Percentiles rank a stretch among this genome's conserved stretches.
Evolutionary conservation across 2,113 vertebrate species (phyloP).

Genomic region (Corythoichthys haematopterus): DNA sequence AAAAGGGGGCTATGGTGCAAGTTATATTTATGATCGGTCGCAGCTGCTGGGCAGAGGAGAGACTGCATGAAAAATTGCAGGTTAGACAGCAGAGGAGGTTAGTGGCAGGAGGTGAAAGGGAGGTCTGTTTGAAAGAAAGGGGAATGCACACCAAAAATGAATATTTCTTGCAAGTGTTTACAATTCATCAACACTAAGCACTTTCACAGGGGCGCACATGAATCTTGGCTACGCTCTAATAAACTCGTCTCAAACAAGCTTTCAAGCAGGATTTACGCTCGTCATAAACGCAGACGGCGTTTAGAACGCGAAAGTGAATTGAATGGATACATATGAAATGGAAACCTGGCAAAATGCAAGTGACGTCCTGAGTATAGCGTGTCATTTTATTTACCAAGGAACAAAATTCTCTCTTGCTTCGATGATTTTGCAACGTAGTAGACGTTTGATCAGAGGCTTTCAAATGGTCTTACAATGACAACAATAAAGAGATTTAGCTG

Average conservation of each 20-base stretch:
- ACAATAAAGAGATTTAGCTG: background rate
- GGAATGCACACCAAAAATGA: conserved; percentile 41
- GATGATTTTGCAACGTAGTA: background rate
- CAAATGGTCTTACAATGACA: background rate
- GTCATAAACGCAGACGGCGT: conserved; percentile 10
- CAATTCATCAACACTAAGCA: conserved; percentile 44
- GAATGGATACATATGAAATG: background rate
- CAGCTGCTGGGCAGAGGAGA: conserved; percentile 22
- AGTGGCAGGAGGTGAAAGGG: conserved; percentile 63
- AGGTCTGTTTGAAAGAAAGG: conserved; percentile 55
- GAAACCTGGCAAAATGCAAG: background rate
- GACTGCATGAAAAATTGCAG: conserved; percentile 42
- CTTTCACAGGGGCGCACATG: conserved; percentile 29
- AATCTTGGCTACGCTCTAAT: conserved; percentile 17
- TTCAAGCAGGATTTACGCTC: conserved; percentile 38
- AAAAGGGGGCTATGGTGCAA: conserved; percentile 43
- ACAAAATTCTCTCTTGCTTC: background rate
- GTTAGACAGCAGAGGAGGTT: conserved; percentile 71
- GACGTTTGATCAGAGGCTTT: background rate
- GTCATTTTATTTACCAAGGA: background rate
- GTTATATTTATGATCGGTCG: conserved; percentile 31
- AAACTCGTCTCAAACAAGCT: conserved; percentile 32
- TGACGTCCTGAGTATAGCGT: background rate
- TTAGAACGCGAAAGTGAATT: background rate
- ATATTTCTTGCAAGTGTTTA: conserved; percentile 56